phyloP scores from a whole-genome alignment of 2,888 invertebrate genomes.

The Lithosia quadra region DNA sequence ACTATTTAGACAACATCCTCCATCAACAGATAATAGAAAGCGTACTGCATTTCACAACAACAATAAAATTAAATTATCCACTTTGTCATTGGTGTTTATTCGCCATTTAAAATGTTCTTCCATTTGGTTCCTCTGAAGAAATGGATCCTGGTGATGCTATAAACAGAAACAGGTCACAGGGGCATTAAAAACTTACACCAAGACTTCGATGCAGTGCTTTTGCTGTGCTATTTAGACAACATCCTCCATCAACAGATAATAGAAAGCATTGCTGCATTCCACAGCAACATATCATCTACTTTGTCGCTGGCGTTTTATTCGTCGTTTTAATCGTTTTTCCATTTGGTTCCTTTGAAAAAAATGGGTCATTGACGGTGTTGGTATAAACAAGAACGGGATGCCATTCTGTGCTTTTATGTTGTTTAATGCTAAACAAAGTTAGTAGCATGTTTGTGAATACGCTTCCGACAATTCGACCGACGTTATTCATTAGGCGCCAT shows the following conservation, averaged over 20 bases:
- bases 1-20: background rate
- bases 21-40: background rate
- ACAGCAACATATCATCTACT: background rate
- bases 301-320: background rate
- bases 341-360: background rate
- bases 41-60: background rate
- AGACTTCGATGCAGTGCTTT: background rate
- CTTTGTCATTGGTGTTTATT: background rate
- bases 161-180: no score
- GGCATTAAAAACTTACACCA: no score
- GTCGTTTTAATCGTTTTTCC: background rate
- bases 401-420: background rate
- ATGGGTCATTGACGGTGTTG: background rate
- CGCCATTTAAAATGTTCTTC: background rate
- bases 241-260: background rate
- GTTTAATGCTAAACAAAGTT: constrained; percentile 4
- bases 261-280: background rate
- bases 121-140: background rate
- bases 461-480: constrained; percentile 10
- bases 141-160: background rate
- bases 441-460: constrained; percentile 6
- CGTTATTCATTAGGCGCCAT: background rate
- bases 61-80: background rate
- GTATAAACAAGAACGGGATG: constrained; percentile 9
- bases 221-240: background rate